These are phyloP conservation scores for Eriosoma lanigerum DNA, from an alignment of 1,140 invertebrate species.

Conservation along the genomic window DNA sequence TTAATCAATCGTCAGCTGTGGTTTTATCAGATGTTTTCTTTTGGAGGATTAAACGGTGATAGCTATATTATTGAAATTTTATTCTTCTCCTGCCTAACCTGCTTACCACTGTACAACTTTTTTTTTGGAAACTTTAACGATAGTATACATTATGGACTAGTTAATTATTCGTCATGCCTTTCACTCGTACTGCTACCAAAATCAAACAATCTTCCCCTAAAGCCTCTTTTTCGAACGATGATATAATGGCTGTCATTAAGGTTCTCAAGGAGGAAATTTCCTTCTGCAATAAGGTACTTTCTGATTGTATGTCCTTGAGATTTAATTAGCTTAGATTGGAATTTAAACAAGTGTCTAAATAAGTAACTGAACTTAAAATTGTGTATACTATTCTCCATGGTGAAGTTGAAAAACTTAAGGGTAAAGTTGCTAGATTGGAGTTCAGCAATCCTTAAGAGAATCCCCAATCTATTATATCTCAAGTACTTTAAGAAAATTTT, in stretches of 20 bases:
- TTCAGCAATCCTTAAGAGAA: background rate
- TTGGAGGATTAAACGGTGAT: slow-evolving; percentile 5
- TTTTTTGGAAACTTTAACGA: slow-evolving; percentile 17
- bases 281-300: background rate
- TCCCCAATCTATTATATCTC: background rate
- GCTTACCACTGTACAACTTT: no score
- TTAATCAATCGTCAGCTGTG: no score
- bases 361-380: slow-evolving; percentile 11
- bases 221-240: background rate
- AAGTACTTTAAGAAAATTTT: slow-evolving; percentile 1
- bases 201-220: background rate
- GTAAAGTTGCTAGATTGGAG: slow-evolving; percentile 20
- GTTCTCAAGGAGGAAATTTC: background rate
- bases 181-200: background rate
- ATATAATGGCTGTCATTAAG: background rate
- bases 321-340: slow-evolving; percentile 9
- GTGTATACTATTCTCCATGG: background rate
- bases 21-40: no score
- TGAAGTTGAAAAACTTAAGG: slow-evolving; percentile 13
- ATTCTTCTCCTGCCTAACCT: background rate
- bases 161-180: background rate
- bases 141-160: background rate
- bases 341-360: background rate
- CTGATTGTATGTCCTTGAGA: no score
- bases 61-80: background rate